These are phyloP conservation scores for Cynaeus angustus DNA, from an alignment of 2,888 invertebrate genomes.

Conservation along the genomic window DNA sequence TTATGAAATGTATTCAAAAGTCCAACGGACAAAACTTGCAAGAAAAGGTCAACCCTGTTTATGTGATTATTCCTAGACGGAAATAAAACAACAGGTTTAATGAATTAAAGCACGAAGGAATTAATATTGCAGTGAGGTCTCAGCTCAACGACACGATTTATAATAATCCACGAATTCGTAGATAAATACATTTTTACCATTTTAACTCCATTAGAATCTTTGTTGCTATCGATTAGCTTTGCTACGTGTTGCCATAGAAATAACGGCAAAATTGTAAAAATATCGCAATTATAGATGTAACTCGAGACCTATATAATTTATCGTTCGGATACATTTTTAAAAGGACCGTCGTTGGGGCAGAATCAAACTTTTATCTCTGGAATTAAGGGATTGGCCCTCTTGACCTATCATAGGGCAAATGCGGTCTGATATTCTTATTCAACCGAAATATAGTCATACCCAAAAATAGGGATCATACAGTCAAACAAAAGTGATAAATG, in stretches of 20 bases:
- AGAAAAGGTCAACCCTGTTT: neutral
- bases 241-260: constrained; percentile 23
- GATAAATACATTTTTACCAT: constrained; percentile 9
- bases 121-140: too few relatives aligned
- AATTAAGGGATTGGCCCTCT: constrained; percentile 9
- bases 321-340: constrained; percentile 15
- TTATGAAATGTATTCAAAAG: constrained; percentile 14
- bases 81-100: constrained; percentile 2
- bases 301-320: neutral
- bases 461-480: too few relatives aligned
- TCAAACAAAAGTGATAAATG: too few relatives aligned
- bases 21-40: constrained; percentile 12
- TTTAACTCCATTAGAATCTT: constrained; percentile 31
- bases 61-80: neutral
- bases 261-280: constrained; percentile 11
- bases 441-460: neutral
- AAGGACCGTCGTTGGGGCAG: neutral
- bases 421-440: constrained; percentile 13
- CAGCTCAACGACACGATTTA: too few relatives aligned
- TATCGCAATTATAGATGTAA: constrained; percentile 17
- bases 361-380: constrained; percentile 18
- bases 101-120: too few relatives aligned
- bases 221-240: constrained; percentile 31
- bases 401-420: constrained; percentile 9
- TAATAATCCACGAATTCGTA: neutral